A percentile compares a stretch with the other conserved stretches of the same genome.
Evolutionary conservation across 2,888 invertebrate species (phyloP).

Genomic region (Cheilosia vulpina): DNA sequence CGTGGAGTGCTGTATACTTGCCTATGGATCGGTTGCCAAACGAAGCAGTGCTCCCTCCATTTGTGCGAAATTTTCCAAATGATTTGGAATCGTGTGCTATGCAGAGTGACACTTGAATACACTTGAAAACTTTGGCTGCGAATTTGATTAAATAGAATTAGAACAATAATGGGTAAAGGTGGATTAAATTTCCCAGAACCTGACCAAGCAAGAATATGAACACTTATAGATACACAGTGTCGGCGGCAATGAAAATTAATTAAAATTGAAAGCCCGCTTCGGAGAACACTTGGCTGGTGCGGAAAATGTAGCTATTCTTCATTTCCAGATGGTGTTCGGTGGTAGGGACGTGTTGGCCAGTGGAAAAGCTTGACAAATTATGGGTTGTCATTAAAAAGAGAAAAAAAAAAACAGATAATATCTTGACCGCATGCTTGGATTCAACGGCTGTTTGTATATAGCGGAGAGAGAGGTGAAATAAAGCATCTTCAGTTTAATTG

Average conservation of each 20-base stretch:
- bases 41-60: not conserved
- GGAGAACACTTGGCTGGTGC: not conserved
- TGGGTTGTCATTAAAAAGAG: no score
- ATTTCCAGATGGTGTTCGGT: not conserved
- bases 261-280: conserved; percentile 11
- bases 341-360: not conserved
- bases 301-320: not conserved
- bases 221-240: not conserved
- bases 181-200: not conserved
- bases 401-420: no score
- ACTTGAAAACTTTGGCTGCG: conserved; percentile 42
- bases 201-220: not conserved
- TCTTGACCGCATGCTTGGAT: no score
- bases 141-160: conserved; percentile 54
- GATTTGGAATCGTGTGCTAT: conserved; percentile 46
- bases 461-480: no score
- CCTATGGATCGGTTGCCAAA: conserved; percentile 1
- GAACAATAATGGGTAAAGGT: conserved; percentile 16
- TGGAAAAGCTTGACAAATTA: not conserved
- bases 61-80: conserved; percentile 48
- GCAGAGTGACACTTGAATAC: conserved; percentile 50
- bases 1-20: not conserved
- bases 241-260: conserved; percentile 31
- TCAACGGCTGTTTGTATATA: no score
- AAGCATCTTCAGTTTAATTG: no score